Evolutionary conservation across 1,140 invertebrate genomes (phyloP).

Genomic region (Medauroidea extradentata): DNA sequence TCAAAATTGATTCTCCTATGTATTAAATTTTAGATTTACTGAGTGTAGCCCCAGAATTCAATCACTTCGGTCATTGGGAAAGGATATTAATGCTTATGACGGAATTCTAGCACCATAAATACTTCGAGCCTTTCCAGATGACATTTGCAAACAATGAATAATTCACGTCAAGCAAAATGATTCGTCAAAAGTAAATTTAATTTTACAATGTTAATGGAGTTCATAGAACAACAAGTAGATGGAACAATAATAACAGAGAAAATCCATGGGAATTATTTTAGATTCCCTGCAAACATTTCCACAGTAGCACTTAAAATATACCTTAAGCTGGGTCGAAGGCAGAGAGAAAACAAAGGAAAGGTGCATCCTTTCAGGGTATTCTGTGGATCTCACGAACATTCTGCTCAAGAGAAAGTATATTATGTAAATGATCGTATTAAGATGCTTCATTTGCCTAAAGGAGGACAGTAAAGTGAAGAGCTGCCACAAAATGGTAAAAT

Average conservation of each 20-base stretch:
- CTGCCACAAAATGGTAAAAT: too few species aligned
- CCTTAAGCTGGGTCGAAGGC: neutral
- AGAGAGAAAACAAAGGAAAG: neutral
- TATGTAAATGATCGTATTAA: too few species aligned
- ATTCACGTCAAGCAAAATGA: neutral
- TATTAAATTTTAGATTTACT: neutral
- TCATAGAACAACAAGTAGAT: neutral
- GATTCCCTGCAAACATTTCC: neutral
- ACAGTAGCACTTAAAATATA: neutral
- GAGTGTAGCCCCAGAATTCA: neutral
- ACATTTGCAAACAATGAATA: neutral
- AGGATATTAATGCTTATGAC: too few species aligned
- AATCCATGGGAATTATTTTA: neutral
- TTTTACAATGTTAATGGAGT: neutral
- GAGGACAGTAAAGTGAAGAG: too few species aligned
- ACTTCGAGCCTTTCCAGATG: too few species aligned
- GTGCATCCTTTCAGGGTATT: neutral
- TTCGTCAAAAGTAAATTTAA: neutral
- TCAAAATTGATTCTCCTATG: neutral
- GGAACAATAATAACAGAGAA: neutral
- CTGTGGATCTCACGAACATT: too few species aligned
- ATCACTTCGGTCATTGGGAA: neutral
- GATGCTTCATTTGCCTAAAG: too few species aligned
- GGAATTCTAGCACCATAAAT: too few species aligned
- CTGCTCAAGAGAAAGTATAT: too few species aligned